phyloP scores from a whole-genome alignment of 2,888 invertebrate species.

The Cantharis rufa region DNA sequence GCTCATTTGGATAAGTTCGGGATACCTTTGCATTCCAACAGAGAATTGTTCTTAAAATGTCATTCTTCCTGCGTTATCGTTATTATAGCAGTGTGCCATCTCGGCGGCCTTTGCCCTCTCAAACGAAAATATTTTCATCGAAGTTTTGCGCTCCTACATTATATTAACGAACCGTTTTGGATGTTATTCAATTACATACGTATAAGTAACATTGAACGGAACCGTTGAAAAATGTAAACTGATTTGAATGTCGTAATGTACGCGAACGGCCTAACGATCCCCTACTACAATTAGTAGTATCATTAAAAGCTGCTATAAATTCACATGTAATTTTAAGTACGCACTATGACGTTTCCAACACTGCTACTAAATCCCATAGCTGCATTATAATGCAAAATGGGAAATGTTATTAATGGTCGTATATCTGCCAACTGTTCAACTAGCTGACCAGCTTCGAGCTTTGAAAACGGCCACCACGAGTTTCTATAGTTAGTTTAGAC shows the following conservation, averaged over 20 bases:
- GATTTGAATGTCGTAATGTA: constrained; percentile 1
- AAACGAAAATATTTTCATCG: not conserved
- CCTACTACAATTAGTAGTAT: constrained; percentile 5
- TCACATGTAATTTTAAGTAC: constrained; percentile 31
- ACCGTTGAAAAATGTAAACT: not conserved
- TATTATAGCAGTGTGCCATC: not conserved
- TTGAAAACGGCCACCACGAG: constrained; percentile 11
- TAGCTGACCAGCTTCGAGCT: constrained; percentile 22
- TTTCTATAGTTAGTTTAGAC: constrained; percentile 21
- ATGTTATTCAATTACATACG: not conserved
- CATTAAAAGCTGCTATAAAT: constrained; percentile 31
- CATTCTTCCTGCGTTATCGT: constrained; percentile 12
- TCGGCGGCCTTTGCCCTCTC: not conserved
- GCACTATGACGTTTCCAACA: constrained; percentile 24
- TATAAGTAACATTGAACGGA: not conserved
- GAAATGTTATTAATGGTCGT: constrained; percentile 30
- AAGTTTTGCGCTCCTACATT: not conserved
- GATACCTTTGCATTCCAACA: constrained; percentile 21
- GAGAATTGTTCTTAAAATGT: constrained; percentile 17
- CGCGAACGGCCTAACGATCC: not conserved
- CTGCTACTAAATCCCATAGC: constrained; percentile 21
- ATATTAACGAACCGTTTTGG: not conserved
- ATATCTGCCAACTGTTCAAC: constrained; percentile 27
- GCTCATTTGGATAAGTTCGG: constrained; percentile 23
- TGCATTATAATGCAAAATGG: constrained; percentile 31